A percentile compares a stretch with the other conserved stretches of the same genome.
Evolutionary conservation across 2,113 vertebrate species (phyloP).

Genomic region (Dissostichus mawsoni): DNA sequence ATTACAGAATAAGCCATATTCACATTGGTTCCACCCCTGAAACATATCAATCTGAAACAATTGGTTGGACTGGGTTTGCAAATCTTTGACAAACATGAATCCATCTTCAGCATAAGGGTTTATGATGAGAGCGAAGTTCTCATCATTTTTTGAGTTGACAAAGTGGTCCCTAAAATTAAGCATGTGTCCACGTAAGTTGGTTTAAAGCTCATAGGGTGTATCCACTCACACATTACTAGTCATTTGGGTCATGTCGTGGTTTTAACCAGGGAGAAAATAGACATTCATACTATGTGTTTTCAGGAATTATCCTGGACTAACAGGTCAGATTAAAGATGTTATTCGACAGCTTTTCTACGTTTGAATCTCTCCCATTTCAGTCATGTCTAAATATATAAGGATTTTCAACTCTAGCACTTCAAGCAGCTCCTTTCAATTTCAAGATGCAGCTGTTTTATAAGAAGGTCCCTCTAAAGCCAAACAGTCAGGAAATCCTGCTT

Average conservation of each 20-base stretch:
- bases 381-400: not conserved
- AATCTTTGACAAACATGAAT: too few relatives aligned
- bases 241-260: not conserved
- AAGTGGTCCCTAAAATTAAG: not conserved
- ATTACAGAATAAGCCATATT: not conserved
- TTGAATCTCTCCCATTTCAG: not conserved
- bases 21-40: not conserved
- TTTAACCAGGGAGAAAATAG: not conserved
- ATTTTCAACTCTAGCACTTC: too few relatives aligned
- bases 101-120: too few relatives aligned
- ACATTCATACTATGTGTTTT: not conserved
- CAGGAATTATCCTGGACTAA: not conserved
- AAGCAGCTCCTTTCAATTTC: too few relatives aligned
- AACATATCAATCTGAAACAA: not conserved
- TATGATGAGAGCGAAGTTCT: too few relatives aligned
- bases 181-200: not conserved
- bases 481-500: too few relatives aligned
- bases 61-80: not conserved
- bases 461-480: too few relatives aligned
- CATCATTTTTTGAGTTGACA: not conserved
- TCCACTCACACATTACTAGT: not conserved
- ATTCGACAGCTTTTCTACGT: not conserved
- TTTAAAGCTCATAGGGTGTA: constrained; percentile 3
- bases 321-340: not conserved
- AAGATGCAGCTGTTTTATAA: too few relatives aligned